Percentiles rank a stretch among this genome's conserved stretches.
Conservation (phyloP, 2,888 invertebrate genomes). For the Eutolmus rufibarbis region DNA sequence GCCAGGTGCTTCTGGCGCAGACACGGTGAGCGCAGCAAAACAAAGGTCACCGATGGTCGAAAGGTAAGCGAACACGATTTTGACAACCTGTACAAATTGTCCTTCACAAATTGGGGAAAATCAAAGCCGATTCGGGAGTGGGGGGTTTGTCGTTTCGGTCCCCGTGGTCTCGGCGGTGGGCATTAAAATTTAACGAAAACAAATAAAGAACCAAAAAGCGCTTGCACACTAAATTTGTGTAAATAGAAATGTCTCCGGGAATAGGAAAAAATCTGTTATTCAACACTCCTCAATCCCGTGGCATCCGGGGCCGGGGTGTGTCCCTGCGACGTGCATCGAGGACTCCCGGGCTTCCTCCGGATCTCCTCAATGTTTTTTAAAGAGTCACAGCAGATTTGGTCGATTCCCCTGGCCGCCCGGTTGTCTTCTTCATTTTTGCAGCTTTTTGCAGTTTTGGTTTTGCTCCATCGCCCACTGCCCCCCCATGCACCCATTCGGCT, state of each 20-base stretch:
- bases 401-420: not conserved
- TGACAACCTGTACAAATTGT: not conserved
- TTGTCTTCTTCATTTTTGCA: not conserved
- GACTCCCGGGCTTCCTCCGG: not conserved
- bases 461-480: not conserved
- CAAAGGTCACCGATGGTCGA: slow-evolving; percentile 6
- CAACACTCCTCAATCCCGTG: slow-evolving; percentile 15
- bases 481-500: not conserved
- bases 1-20: not conserved
- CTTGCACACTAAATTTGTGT: slow-evolving; percentile 34
- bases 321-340: not conserved
- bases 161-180: not conserved
- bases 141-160: not conserved
- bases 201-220: slow-evolving; percentile 7
- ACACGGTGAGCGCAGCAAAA: not conserved
- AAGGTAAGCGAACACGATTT: slow-evolving; percentile 1
- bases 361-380: not conserved
- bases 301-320: not conserved
- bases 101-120: not conserved
- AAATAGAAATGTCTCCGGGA: slow-evolving; percentile 16
- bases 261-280: slow-evolving; percentile 29
- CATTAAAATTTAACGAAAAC: slow-evolving; percentile 32
- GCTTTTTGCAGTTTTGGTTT: not conserved
- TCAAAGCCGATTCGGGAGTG: not conserved
- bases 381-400: not conserved